Evolutionary conservation across 2,113 vertebrate species (phyloP).

Genomic region (Progne subis): DNA sequence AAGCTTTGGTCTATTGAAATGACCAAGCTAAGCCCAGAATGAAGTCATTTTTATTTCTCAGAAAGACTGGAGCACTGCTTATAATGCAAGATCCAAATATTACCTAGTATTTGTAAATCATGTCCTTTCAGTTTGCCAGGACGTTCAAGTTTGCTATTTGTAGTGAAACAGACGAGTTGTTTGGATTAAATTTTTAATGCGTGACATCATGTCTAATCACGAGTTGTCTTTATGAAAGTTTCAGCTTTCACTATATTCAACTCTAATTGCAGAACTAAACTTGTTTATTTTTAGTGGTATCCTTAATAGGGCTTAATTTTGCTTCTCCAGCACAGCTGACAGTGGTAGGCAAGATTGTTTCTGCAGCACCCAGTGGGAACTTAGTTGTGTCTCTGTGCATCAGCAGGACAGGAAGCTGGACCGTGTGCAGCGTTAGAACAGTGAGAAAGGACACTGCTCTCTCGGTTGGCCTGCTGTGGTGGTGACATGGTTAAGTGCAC

Average conservation of each 20-base stretch:
- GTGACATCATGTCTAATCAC: constrained; percentile 82
- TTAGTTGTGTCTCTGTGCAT: not conserved
- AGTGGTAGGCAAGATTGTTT: not conserved
- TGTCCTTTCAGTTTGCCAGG: constrained; percentile 73
- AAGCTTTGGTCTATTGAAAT: constrained; percentile 50
- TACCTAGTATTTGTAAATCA: constrained; percentile 84
- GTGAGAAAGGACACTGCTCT: not conserved
- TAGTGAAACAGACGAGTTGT: constrained; percentile 76
- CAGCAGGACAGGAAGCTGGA: not conserved
- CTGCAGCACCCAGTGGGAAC: not conserved
- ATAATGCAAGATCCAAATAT: constrained; percentile 72
- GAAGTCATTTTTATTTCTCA: constrained; percentile 75
- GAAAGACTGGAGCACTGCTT: constrained; percentile 61
- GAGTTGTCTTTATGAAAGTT: constrained; percentile 45
- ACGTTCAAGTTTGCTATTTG: constrained; percentile 71
- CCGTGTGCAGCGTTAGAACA: not conserved
- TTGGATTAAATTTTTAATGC: constrained; percentile 74
- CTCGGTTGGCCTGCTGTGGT: not conserved
- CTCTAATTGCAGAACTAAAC: constrained; percentile 13
- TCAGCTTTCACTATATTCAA: constrained; percentile 32
- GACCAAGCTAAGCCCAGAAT: constrained; percentile 54
- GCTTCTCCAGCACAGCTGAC: not conserved
- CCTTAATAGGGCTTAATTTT: constrained; percentile 21
- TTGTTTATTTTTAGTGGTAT: not conserved
- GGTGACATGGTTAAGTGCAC: not conserved